Base-by-base conservation (phyloP, 2,888 invertebrate genomes). In the Lasius platythorax region DNA sequence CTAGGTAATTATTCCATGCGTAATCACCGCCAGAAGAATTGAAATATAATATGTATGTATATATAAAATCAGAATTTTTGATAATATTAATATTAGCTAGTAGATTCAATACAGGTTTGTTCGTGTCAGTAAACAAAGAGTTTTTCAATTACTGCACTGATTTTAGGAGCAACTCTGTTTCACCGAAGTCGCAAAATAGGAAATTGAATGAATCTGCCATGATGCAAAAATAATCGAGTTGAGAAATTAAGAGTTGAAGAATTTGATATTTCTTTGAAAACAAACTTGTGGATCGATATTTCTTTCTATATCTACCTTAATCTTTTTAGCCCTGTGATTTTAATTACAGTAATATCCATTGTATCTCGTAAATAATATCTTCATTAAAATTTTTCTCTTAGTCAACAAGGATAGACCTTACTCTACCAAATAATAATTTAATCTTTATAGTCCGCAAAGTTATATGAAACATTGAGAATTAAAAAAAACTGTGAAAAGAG, bases 61-160 rank as follows among this genome's bases (percentile, higher is more conserved):
- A 64, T 64, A 18, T 37, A 37, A 37, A 37, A 64, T 64, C n/a
- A n/a, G n/a, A 40, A 64, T 23, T n/a, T 8, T 18, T 28, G 23
- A 23, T 23, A 5, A 40, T 9, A 53, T 40, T 28, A 8, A 53
- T 33, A 46, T 66, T 75, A 37, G 33, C 50, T 23, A 23, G 53
- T 30, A 11, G 37, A n/a, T 53, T 30, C 56, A 30, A 56, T 28
- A 53, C 12, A 30, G 43, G 1, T 56, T 23, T 40, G 12, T 75
- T 58, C 50, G 37, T 58, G 61, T 84, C 89, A 85, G 90, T 90
- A 90, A 90, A 89, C 87, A 88, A 89, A 88, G 89, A 83, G 85
- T 90, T 87, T 33, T 81, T 66, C 81, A 61, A 73, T 43, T 18
- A 46, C 23, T 43, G 18, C 15, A 23, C 6, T 58, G 61, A 79